phyloP scores from a whole-genome alignment of 2,797 vertebrate species.

The Urocyon cinereoargenteus region DNA sequence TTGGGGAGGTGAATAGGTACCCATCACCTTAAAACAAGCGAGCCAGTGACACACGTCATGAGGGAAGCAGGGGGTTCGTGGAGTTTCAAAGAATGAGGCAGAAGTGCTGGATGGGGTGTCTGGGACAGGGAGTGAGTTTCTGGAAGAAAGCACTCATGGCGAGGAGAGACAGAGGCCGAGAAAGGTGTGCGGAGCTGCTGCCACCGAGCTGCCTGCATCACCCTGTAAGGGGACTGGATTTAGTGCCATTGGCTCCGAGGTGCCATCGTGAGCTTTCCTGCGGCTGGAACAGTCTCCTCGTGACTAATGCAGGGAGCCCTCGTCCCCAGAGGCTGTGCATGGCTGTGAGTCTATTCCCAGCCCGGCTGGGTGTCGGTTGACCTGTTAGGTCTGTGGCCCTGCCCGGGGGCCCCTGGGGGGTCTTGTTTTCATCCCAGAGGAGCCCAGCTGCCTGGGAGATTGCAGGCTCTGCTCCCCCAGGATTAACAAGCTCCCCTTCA shows the following conservation, averaged over 20 bases:
- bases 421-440: background rate
- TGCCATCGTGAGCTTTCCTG: fast-evolving
- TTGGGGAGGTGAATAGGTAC: background rate
- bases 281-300: background rate
- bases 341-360: background rate
- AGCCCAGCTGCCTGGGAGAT: constrained; percentile 27
- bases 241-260: background rate
- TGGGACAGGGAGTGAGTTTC: background rate
- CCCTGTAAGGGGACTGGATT: background rate
- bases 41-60: fast-evolving
- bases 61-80: background rate
- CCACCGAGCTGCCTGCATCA: fast-evolving
- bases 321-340: background rate
- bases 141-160: background rate
- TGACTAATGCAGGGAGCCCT: background rate
- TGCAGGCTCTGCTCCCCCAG: background rate
- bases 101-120: background rate
- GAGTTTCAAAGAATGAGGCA: background rate
- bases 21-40: background rate
- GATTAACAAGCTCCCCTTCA: constrained; percentile 41
- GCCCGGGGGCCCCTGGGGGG: background rate
- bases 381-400: background rate
- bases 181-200: background rate
- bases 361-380: background rate
- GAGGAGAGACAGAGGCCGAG: background rate